Conservation (phyloP, 2,888 invertebrate species). For the Carabus problematicus region DNA sequence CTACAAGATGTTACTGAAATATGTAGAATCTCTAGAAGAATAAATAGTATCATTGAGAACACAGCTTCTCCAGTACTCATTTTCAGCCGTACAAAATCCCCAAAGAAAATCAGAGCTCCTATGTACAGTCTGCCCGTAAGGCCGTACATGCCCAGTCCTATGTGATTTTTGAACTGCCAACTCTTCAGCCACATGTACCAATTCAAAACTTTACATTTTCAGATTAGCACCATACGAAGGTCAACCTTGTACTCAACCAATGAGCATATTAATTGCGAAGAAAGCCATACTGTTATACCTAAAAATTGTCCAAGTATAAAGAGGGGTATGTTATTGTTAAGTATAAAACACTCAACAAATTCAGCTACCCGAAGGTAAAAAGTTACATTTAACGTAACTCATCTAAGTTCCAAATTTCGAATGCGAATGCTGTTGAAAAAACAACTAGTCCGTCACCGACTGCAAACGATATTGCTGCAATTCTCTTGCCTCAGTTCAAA, state of each 20-base stretch:
- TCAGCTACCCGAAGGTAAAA: neutral
- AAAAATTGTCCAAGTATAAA: conserved; percentile 42
- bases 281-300: conserved; percentile 34
- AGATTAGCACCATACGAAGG: conserved; percentile 37
- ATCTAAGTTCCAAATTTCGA: no score
- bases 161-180: conserved; percentile 15
- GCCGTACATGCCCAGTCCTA: conserved; percentile 8
- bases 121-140: conserved; percentile 23
- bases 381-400: neutral
- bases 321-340: conserved; percentile 43
- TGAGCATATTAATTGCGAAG: conserved; percentile 42
- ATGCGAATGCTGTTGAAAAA: no score
- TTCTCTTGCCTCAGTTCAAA: neutral
- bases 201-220: conserved; percentile 39
- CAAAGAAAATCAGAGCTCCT: conserved; percentile 1
- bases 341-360: conserved; percentile 6
- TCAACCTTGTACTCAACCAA: conserved; percentile 9
- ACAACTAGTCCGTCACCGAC: neutral
- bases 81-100: neutral
- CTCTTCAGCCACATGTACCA: conserved; percentile 29
- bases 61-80: no score
- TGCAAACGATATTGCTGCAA: neutral
- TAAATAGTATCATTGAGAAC: no score
- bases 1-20: neutral
- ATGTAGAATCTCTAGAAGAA: no score